A percentile compares a stretch with the other conserved stretches of the same genome.
Evolutionary conservation across 1,140 invertebrate species (phyloP).

Genomic region (Philopotamus ludificatus): DNA sequence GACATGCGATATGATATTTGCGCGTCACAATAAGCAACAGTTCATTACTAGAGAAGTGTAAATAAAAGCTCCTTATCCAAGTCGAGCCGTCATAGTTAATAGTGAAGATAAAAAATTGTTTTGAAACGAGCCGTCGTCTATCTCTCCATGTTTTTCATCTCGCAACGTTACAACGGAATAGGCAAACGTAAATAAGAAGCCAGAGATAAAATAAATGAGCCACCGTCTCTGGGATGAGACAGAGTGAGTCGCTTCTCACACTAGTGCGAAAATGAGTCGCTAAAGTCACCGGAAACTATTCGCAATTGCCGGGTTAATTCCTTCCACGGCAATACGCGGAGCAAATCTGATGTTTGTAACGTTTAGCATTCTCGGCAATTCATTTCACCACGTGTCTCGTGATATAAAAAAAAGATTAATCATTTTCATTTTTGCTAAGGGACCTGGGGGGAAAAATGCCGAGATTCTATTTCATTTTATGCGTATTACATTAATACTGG

Average conservation of each 20-base stretch:
- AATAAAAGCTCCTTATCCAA: not conserved
- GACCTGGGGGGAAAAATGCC: not conserved
- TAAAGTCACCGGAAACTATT: not conserved
- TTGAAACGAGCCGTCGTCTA: not conserved
- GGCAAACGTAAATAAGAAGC: constrained; percentile 21
- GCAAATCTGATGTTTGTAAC: too few relatives aligned
- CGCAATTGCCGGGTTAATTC: too few relatives aligned
- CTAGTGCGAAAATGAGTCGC: not conserved
- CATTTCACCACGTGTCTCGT: not conserved
- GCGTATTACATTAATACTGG: constrained; percentile 1
- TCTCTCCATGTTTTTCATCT: not conserved
- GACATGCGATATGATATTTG: too few relatives aligned
- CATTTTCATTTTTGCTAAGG: constrained; percentile 13
- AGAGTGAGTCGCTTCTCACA: not conserved
- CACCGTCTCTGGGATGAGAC: constrained; percentile 25
- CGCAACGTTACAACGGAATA: not conserved
- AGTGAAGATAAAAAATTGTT: constrained; percentile 3
- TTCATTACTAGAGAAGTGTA: not conserved
- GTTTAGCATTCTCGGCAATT: too few relatives aligned
- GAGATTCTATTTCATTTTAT: not conserved
- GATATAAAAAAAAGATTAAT: constrained; percentile 9
- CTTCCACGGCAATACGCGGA: too few relatives aligned
- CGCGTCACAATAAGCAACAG: not conserved
- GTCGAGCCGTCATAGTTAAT: not conserved
- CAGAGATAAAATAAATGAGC: constrained; percentile 41